Base-by-base conservation (phyloP, 2,888 invertebrate genomes). In the Pteria penguin region DNA sequence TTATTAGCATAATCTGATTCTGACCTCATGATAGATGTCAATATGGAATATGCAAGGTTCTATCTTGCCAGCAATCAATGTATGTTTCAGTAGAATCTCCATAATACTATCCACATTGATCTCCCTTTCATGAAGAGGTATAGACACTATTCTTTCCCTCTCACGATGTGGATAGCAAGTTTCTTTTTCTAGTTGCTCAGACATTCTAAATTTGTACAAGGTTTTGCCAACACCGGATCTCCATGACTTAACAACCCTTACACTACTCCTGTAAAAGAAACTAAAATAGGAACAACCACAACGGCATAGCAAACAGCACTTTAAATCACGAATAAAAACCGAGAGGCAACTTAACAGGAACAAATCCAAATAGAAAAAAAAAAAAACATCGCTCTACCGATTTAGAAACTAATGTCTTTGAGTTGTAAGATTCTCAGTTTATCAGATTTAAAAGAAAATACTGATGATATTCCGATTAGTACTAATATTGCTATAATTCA, bases 211-310 rank as follows among this genome's bases (percentile, higher is more conserved):
- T 62, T 81, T 84, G 72, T 80, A 83, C 67, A 88, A 62, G 1
- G 84, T 82, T 73, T 89, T 89, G 0, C 89, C 89, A 33, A 86
- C 86, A 5, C 88, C 89, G 2, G 89, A 84, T 62, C 86, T 77
- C 76, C 78, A 79, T 1, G 89, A 89, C 32, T 83, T 84, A 2
- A 89, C 82, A 22, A 88, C 66, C 32, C 88, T 76, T 2, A 87
- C 89, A 63, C 75, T 76, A 31, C 82, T 85, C 0, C 89, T 88
- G 57, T 4, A 62, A 62, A 22, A 45, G 18, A n/a, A n/a, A n/a
- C n/a, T n/a, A n/a, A n/a, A n/a, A n/a, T n/a, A n/a, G n/a, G n/a
- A n/a, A n/a, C n/a, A n/a, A n/a, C n/a, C n/a, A n/a, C n/a, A n/a
- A n/a, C n/a, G n/a, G n/a, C n/a, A n/a, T n/a, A n/a, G n/a, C n/a